These are phyloP conservation scores for Folsomia manolachei DNA, from an alignment of 2,888 invertebrate genomes.

Conservation along the genomic window DNA sequence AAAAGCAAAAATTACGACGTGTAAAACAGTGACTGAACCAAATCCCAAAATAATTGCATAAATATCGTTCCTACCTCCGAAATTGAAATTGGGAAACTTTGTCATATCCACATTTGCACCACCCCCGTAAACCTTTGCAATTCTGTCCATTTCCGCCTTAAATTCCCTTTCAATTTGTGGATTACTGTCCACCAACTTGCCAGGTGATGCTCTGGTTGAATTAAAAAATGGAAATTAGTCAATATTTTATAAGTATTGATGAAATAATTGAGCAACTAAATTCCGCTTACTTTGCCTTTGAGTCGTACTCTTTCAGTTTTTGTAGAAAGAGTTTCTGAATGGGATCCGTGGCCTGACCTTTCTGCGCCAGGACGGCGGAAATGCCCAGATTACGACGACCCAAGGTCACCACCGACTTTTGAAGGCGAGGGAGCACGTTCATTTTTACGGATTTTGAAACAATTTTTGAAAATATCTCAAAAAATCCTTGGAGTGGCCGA, in stretches of 20 bases:
- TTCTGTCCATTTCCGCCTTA: slow-evolving; percentile 74
- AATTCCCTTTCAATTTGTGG: slow-evolving; percentile 73
- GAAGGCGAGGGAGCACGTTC: slow-evolving; percentile 44
- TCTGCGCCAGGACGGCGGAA: slow-evolving; percentile 65
- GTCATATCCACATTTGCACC: slow-evolving; percentile 78
- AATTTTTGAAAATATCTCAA: too few species aligned
- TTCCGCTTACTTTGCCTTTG: slow-evolving; percentile 74
- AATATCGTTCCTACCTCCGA: slow-evolving; percentile 56
- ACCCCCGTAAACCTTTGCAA: slow-evolving; percentile 73
- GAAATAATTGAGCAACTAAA: slow-evolving; percentile 8
- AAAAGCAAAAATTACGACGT: too few species aligned
- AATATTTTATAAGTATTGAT: neutral
- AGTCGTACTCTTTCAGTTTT: slow-evolving; percentile 84
- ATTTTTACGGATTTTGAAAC: slow-evolving; percentile 30
- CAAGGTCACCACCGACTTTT: slow-evolving; percentile 31
- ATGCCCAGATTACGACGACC: slow-evolving; percentile 68
- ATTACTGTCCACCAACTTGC: slow-evolving; percentile 77
- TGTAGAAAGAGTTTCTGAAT: slow-evolving; percentile 91
- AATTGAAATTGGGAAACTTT: slow-evolving; percentile 81
- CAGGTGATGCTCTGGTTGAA: slow-evolving; percentile 63
- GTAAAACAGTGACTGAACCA: neutral
- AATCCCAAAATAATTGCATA: neutral
- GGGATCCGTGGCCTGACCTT: slow-evolving; percentile 67
- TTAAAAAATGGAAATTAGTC: slow-evolving; percentile 6
- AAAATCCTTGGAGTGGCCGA: too few species aligned